phyloP scores from a whole-genome alignment of 1,140 invertebrate species.

The Theocolax elegans region DNA sequence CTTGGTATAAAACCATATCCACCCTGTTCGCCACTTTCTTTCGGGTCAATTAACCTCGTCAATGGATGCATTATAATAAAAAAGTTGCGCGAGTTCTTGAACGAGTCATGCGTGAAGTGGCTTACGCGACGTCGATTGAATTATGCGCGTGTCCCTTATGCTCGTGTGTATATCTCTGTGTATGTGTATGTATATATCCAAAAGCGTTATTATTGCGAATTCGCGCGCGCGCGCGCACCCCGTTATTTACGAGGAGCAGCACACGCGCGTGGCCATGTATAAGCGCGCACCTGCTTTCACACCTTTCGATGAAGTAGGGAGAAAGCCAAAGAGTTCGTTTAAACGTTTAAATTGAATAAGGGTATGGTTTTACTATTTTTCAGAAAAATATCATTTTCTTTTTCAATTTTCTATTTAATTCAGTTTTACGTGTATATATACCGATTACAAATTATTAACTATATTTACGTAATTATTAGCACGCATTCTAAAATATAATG shows the following conservation, averaged over 20 bases:
- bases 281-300: constrained; percentile 11
- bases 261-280: no score
- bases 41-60: constrained; percentile 25
- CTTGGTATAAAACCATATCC: no score
- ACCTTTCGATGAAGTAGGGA: background rate
- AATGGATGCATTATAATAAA: constrained; percentile 14
- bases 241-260: constrained; percentile 8
- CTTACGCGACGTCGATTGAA: background rate
- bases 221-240: constrained; percentile 1
- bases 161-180: no score
- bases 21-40: background rate
- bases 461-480: no score
- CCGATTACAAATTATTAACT: no score
- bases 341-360: no score
- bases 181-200: background rate
- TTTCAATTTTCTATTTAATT: no score
- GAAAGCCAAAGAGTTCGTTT: no score
- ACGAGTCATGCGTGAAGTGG: constrained; percentile 6
- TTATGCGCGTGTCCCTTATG: background rate
- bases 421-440: no score
- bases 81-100: constrained; percentile 5
- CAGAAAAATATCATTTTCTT: no score
- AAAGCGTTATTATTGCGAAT: constrained; percentile 2
- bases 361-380: no score
- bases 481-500: no score